phyloP scores from a whole-genome alignment of 2,797 vertebrate genomes.

The Nannoperca australis region DNA sequence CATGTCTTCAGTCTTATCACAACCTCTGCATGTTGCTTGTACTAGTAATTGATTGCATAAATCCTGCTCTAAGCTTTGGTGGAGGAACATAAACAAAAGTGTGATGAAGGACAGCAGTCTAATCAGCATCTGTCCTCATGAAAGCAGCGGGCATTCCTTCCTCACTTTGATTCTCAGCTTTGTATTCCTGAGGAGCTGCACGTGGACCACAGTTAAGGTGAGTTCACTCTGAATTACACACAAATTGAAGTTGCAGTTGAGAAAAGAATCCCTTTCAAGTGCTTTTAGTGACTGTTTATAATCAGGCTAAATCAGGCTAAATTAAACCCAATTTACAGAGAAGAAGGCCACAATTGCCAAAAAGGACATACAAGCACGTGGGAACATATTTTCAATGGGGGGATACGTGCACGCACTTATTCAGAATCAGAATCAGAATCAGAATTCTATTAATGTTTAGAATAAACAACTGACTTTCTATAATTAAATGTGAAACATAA shows the following conservation, averaged over 20 bases:
- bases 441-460: no score
- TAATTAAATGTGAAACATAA: neutral
- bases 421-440: no score
- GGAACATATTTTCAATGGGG: no score
- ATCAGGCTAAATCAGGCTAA: neutral
- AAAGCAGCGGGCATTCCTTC: constrained; percentile 40
- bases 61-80: constrained; percentile 35
- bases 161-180: constrained; percentile 27
- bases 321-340: neutral
- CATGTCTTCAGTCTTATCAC: constrained; percentile 31
- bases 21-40: neutral
- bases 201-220: neutral
- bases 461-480: neutral
- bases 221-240: neutral
- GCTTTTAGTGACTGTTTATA: neutral
- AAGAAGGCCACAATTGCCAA: neutral
- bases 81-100: constrained; percentile 47
- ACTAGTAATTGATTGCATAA: constrained; percentile 34
- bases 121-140: constrained; percentile 24
- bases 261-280: neutral
- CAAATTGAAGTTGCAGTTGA: neutral
- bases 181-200: neutral
- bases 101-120: constrained; percentile 25
- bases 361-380: neutral
- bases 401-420: neutral